Evolutionary conservation across 1,140 invertebrate genomes (phyloP).

Genomic region (Zaprionus capensis): DNA sequence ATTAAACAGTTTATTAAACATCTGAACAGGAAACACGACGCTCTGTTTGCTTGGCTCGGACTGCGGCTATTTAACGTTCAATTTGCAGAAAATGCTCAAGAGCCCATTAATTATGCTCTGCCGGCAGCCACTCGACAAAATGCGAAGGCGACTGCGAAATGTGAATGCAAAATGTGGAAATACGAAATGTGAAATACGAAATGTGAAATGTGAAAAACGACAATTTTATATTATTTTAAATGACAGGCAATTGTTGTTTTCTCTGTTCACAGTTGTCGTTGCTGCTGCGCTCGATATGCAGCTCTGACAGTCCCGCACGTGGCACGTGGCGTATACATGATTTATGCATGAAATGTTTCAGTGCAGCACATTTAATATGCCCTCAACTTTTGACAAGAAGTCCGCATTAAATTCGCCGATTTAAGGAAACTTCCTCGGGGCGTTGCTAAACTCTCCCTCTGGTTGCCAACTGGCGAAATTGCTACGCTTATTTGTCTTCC

Average conservation of each 20-base stretch:
- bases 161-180: background rate
- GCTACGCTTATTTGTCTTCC: background rate
- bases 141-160: background rate
- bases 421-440: background rate
- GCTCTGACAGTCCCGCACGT: background rate
- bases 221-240: constrained; percentile 15
- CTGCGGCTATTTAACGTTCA: constrained; percentile 55
- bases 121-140: constrained; percentile 18
- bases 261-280: background rate
- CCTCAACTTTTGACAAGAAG: background rate
- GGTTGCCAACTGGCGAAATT: background rate
- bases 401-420: constrained; percentile 1
- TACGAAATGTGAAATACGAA: constrained; percentile 2
- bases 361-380: background rate
- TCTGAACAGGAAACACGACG: constrained; percentile 37
- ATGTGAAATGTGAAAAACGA: background rate
- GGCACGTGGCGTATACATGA: constrained; percentile 27
- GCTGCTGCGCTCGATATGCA: constrained; percentile 11
- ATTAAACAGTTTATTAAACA: constrained; percentile 10
- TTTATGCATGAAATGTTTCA: constrained; percentile 2
- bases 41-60: constrained; percentile 22
- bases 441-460: background rate
- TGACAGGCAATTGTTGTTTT: constrained; percentile 19
- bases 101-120: constrained; percentile 47
- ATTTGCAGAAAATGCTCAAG: constrained; percentile 44